A percentile compares a stretch with the other conserved stretches of the same genome.
Conservation (phyloP, 2,888 invertebrate species). For the Acrobasis suavella region DNA sequence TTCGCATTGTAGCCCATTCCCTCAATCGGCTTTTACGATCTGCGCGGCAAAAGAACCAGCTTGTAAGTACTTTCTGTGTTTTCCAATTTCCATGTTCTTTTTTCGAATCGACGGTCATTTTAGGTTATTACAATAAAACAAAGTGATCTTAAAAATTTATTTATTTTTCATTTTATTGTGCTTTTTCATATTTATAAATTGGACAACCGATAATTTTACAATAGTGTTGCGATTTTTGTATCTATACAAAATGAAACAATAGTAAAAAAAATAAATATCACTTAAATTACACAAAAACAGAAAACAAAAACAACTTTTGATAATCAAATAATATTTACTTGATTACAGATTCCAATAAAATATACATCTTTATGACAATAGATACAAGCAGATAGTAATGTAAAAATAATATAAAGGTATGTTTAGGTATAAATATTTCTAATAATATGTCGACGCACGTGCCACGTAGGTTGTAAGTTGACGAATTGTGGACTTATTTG, state of each 20-base stretch:
- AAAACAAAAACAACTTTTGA: conserved; percentile 47
- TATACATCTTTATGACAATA: not conserved
- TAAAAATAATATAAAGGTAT: not conserved
- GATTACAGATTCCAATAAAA: conserved; percentile 3
- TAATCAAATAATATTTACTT: conserved; percentile 40
- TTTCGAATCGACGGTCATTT: not conserved
- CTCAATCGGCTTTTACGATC: too few relatives aligned
- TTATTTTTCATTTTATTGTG: conserved; percentile 81
- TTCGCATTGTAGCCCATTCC: too few relatives aligned
- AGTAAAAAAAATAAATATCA: conserved; percentile 68
- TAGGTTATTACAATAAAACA: conserved; percentile 37
- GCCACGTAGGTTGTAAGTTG: too few relatives aligned
- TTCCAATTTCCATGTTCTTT: too few relatives aligned
- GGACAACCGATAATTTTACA: conserved; percentile 63
- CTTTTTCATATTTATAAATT: conserved; percentile 73
- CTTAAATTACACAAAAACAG: conserved; percentile 49
- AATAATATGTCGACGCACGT: too few relatives aligned
- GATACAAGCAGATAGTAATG: not conserved
- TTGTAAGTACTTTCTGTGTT: too few relatives aligned
- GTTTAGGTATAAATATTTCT: too few relatives aligned
- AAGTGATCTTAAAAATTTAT: conserved; percentile 71
- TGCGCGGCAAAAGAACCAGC: too few relatives aligned
- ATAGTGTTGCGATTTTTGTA: conserved; percentile 60
- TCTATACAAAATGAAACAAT: conserved; percentile 64
- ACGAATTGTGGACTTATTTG: too few relatives aligned